A percentile compares a stretch with the other conserved stretches of the same genome.
phyloP scores from a whole-genome alignment of 2,113 vertebrate species.

The Nothoprocta perdicaria region DNA sequence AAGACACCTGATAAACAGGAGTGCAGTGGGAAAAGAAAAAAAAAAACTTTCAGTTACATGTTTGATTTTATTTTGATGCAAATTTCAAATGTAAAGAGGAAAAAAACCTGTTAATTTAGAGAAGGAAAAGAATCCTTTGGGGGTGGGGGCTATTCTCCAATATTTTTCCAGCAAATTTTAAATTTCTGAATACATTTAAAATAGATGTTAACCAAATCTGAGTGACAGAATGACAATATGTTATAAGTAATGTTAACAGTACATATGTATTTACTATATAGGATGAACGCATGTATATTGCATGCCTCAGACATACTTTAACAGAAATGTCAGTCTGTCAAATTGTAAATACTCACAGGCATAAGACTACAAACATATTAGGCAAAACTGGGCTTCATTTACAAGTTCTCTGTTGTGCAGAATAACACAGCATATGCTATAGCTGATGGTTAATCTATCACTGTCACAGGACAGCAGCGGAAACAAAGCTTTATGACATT shows the following conservation, averaged over 20 bases:
- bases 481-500: constrained; percentile 66
- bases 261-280: constrained; percentile 52
- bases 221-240: constrained; percentile 55
- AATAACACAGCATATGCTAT: constrained; percentile 67
- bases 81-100: not conserved
- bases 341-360: constrained; percentile 39
- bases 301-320: constrained; percentile 41
- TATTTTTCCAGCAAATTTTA: constrained; percentile 8
- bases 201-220: constrained; percentile 13
- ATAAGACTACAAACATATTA: constrained; percentile 60
- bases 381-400: constrained; percentile 57
- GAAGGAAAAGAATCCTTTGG: not conserved
- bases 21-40: not conserved
- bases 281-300: constrained; percentile 13
- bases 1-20: not conserved
- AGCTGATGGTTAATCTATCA: constrained; percentile 67
- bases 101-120: not conserved
- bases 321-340: constrained; percentile 61
- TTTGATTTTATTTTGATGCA: not conserved
- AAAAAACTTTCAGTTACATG: fast-evolving
- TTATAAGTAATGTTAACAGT: constrained; percentile 4
- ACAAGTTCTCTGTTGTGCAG: constrained; percentile 56
- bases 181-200: not conserved
- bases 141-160: not conserved
- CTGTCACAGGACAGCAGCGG: constrained; percentile 64